Conservation (phyloP, 2,888 invertebrate species). For the Eristalis tenax region DNA sequence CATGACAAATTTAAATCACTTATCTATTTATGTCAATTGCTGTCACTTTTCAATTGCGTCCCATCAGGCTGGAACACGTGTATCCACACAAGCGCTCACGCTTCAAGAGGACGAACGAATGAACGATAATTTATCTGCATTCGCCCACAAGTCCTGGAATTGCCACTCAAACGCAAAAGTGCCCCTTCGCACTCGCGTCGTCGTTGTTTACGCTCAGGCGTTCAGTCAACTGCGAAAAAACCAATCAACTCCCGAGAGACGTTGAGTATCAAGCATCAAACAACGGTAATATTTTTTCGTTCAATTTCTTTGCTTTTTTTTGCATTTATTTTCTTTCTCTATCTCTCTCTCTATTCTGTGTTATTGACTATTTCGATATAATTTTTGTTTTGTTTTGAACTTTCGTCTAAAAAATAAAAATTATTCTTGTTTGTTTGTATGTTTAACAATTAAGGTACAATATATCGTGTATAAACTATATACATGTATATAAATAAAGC, state of each 20-base stretch:
- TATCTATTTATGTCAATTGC: no score
- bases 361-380: slow-evolving; percentile 51
- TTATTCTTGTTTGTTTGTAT: not conserved
- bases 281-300: not conserved
- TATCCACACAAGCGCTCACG: not conserved
- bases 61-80: not conserved
- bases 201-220: slow-evolving; percentile 43
- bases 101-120: not conserved
- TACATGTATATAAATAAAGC: slow-evolving; percentile 55
- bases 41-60: not conserved
- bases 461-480: slow-evolving; percentile 33
- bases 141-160: not conserved
- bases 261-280: not conserved
- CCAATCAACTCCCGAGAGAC: slow-evolving; percentile 49
- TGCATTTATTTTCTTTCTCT: not conserved
- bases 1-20: no score
- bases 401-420: slow-evolving; percentile 37
- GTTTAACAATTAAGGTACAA: slow-evolving; percentile 55
- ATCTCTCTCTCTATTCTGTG: not conserved
- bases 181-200: not conserved
- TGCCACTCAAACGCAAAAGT: not conserved
- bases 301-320: not conserved
- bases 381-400: slow-evolving; percentile 30
- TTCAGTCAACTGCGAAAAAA: slow-evolving; percentile 58
- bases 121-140: not conserved